These are phyloP conservation scores for Dipodomys stephensi DNA, from an alignment of 2,113 vertebrate genomes.

Conservation along the genomic window DNA sequence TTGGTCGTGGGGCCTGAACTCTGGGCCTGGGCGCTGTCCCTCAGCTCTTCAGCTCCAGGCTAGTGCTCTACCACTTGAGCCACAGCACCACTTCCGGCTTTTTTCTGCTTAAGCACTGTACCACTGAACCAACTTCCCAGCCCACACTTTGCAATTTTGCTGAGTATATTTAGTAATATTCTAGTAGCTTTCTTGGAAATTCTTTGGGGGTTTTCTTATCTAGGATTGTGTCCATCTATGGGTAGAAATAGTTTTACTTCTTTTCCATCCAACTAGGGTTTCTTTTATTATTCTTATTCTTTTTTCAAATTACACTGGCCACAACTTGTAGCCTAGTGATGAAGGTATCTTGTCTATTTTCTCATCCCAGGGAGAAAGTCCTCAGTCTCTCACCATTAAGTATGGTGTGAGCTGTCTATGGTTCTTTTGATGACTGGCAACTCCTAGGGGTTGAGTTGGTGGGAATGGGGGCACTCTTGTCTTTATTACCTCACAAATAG, in stretches of 20 bases:
- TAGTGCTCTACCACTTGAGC: too few species aligned
- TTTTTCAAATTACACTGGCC: neutral
- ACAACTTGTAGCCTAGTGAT: neutral
- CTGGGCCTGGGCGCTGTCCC: too few species aligned
- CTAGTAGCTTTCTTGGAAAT: conserved; percentile 16
- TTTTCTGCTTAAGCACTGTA: too few species aligned
- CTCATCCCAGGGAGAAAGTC: neutral
- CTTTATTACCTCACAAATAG: conserved; percentile 48
- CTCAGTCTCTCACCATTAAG: neutral
- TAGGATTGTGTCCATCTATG: neutral
- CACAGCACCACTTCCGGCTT: too few species aligned
- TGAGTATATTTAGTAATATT: conserved; percentile 27
- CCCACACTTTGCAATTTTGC: neutral
- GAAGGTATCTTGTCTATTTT: conserved; percentile 6
- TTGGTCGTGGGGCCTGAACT: too few species aligned
- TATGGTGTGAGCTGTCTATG: neutral
- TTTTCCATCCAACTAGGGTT: conserved; percentile 6
- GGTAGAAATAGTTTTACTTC: conserved; percentile 34
- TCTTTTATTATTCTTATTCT: neutral
- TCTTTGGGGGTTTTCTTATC: neutral
- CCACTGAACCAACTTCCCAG: too few species aligned
- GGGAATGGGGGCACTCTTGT: neutral
- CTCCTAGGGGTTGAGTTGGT: neutral
- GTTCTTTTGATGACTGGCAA: too few species aligned
- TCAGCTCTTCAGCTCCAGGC: too few species aligned